Base-by-base conservation (phyloP, 30 jellyfish, hydroid and myxozoan species). In the Haliclystus octoradiatus region DNA sequence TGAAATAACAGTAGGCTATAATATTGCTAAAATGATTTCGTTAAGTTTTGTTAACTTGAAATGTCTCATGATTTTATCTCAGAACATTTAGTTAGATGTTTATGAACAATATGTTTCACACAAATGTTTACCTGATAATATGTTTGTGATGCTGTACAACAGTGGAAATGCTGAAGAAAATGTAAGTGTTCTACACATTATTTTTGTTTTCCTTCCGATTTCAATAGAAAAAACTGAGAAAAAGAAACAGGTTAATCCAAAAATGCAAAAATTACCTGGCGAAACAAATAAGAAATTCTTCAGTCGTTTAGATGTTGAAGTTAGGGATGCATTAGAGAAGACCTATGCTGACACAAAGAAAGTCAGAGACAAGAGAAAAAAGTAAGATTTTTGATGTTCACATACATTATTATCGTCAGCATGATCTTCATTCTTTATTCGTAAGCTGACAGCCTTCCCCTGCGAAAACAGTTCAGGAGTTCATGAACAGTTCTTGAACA, bases 301-400 rank as follows among this genome's bases (percentile, higher is more conserved):
- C 33, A 35, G 62, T 26, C 81, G 95, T 3, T 81, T 84, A 62
- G 95, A 84, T 67, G 49, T 46, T 31, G 75, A 71, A 28, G 88
- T 78, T 9, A 66, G 53, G 7, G 60, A 65, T 2, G 95, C 95
- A 23, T n/a, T 84, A 15, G 60, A 68, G 52, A 66, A 72, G 29
- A 88, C 93, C 5, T 69, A 71, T 83, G 40, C 31, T 69, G 78
- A 84, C 32, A 71, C 93, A 46, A 84, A 84, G 60, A 72, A 49
- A 28, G 71, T 84, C 19, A 78, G 95, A 32, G 78, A 52, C 27
- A 66, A 74, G 34, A 65, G 95, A 49, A 84, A 84, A 77, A 77
- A 68, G 95, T 84, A 83, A 15, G 75, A n/a, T 9, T 9, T 29
- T 33, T 5, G 25, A 32, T 2, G 25, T 52, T 52, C 27, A 23